These are phyloP conservation scores for Protobothrops flavoviridis DNA, from an alignment of 2,113 vertebrate genomes.

Conservation along the genomic window DNA sequence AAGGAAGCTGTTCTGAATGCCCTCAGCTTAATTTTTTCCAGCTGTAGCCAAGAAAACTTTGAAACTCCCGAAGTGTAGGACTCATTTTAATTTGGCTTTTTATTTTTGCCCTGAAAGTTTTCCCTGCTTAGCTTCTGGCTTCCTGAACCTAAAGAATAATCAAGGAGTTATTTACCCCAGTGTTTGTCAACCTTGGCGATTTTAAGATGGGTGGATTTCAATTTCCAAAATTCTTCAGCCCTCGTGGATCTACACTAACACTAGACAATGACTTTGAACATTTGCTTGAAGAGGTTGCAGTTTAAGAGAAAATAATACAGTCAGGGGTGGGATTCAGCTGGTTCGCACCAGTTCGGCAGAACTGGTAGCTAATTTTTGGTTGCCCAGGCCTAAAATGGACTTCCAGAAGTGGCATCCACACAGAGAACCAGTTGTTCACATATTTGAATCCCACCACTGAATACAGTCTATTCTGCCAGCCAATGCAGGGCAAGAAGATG, in stretches of 20 bases:
- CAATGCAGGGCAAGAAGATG: background rate
- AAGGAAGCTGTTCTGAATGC: background rate
- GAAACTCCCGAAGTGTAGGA: background rate
- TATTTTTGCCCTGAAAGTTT: background rate
- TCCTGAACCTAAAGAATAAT: background rate
- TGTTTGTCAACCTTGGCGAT: background rate
- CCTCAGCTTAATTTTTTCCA: background rate
- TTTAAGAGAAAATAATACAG: background rate
- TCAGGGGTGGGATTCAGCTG: no score
- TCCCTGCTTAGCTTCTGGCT: background rate
- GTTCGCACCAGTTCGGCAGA: no score
- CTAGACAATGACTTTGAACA: background rate
- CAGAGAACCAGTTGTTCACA: no score
- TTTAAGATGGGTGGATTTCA: background rate
- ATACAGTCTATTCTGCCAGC: background rate
- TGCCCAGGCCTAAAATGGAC: no score
- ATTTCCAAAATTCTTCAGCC: background rate
- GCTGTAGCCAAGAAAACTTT: slow-evolving; percentile 3
- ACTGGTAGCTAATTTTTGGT: no score
- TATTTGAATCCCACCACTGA: no score
- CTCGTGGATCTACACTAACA: background rate
- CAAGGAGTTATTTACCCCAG: background rate
- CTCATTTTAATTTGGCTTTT: background rate
- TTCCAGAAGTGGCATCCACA: no score
- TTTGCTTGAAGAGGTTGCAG: background rate